Conservation (phyloP, 2,888 invertebrate species). For the Ethmia dodecea region DNA sequence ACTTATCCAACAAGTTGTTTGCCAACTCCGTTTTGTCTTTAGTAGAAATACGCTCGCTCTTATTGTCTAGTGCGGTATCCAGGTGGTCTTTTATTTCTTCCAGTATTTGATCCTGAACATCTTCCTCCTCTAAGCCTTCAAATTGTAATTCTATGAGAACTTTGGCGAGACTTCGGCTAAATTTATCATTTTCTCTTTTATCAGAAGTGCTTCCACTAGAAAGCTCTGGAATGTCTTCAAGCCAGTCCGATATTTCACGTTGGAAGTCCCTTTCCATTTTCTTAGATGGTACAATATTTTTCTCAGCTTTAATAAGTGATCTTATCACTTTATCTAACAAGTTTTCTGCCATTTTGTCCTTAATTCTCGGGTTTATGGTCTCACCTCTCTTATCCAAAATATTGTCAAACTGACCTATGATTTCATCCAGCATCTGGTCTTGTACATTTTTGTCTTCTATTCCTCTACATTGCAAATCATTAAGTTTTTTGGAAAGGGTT, state of each 20-base stretch:
- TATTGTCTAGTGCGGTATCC: background rate
- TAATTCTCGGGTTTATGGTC: slow-evolving; percentile 13
- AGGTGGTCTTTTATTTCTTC: background rate
- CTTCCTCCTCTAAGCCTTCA: background rate
- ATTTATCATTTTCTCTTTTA: background rate
- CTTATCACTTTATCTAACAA: slow-evolving; percentile 7
- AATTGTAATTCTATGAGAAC: background rate
- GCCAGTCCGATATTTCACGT: background rate
- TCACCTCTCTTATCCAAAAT: slow-evolving; percentile 10
- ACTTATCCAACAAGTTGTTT: background rate
- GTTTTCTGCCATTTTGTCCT: slow-evolving; percentile 13
- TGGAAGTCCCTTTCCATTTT: background rate
- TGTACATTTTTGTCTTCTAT: slow-evolving; percentile 13
- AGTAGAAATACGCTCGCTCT: background rate
- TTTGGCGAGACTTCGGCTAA: background rate
- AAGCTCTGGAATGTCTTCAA: background rate
- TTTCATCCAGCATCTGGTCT: slow-evolving; percentile 18
- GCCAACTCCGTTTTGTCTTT: background rate
- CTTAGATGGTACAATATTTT: background rate
- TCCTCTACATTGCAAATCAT: background rate
- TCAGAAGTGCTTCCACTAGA: background rate
- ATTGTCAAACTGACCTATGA: slow-evolving; percentile 24
- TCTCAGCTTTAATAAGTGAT: background rate
- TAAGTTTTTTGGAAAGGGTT: background rate
- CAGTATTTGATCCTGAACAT: background rate